Evolutionary conservation across 2,888 invertebrate genomes (phyloP).

Genomic region (Drosophila testacea): DNA sequence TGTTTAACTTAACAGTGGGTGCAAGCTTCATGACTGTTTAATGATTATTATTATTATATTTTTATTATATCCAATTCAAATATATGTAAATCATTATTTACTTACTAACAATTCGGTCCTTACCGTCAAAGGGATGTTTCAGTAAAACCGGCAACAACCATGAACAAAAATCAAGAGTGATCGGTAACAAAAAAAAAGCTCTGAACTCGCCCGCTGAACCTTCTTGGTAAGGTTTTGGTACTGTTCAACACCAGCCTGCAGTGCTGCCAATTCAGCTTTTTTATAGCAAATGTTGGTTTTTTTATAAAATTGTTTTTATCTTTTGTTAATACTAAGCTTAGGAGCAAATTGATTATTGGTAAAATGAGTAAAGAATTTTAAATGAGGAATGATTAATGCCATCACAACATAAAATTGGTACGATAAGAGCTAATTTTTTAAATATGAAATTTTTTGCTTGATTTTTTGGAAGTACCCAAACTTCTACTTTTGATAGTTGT

Average conservation of each 20-base stretch:
- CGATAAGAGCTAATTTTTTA: too few species aligned
- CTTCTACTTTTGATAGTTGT: too few species aligned
- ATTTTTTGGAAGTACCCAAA: too few species aligned
- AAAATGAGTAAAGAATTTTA: too few species aligned
- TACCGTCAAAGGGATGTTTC: conserved; percentile 2
- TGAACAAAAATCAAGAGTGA: conserved; percentile 2
- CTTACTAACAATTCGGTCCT: conserved; percentile 13
- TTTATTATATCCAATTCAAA: not conserved
- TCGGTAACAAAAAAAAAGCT: conserved; percentile 2
- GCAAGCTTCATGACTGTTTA: conserved; percentile 64
- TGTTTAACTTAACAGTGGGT: conserved; percentile 86
- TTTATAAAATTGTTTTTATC: too few species aligned
- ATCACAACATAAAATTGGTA: too few species aligned
- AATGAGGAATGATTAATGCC: too few species aligned
- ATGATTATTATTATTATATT: not conserved
- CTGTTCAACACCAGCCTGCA: not conserved
- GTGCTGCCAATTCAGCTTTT: too few species aligned
- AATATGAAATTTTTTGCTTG: too few species aligned
- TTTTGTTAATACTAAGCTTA: too few species aligned
- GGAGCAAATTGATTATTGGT: too few species aligned
- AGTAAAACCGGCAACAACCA: conserved; percentile 5
- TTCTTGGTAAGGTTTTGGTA: not conserved
- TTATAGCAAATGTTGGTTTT: too few species aligned
- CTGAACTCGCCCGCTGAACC: not conserved
- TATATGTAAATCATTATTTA: conserved; percentile 3